Base-by-base conservation (phyloP, 2,113 vertebrate genomes). In the Nerophis lumbriciformis region DNA sequence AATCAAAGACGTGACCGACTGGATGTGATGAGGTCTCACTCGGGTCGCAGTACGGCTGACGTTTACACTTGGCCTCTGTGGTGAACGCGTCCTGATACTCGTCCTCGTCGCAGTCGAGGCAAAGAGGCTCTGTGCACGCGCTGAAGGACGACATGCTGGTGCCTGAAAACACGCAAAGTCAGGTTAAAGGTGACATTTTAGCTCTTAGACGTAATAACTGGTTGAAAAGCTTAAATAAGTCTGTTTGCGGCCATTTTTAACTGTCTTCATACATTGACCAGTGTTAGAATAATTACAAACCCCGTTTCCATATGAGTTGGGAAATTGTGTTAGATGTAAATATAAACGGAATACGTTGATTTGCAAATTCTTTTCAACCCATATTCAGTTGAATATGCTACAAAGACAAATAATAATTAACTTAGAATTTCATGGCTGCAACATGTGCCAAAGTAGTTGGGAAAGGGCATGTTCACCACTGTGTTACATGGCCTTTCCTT, bases 41-140 rank as follows among this genome's bases (percentile, higher is more conserved):
- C 9, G 7, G 10, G 62, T 92, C 89, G 38, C 91, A 92, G 65
- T 65, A 81, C 0, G 76, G 84, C 42, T 92, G 91, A 0, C 0
- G 68, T 0, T 52, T 0, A 55, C 91, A 92, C 3, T 0, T 14
- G 0, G 0, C 0, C 0, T 75, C 1, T 0, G 0, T 39, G 1
- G 68, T 90, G 80, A 83, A 77, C 1, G 0, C 5, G 0, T 81
- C 69, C 72, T 78, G 87, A 55, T 86, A 92, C 19, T 89, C 82
- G 1, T 54, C 7, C 0, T 59, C 8, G 0, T 0, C 1, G n/a
- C 91, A 92, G 0, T 6, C 1, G 0, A 0, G 0, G 55, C 91
- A 91, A 0, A 1, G 5, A 6, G 90, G 89, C 0, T 54, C 53
- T 0, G 0, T 0, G 44, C 91, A 85, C 2, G 0, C 1, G 13